Percentiles rank a stretch among this genome's conserved stretches.
phyloP scores from a whole-genome alignment of 2,888 invertebrate genomes.

The Leucophenga montana region DNA sequence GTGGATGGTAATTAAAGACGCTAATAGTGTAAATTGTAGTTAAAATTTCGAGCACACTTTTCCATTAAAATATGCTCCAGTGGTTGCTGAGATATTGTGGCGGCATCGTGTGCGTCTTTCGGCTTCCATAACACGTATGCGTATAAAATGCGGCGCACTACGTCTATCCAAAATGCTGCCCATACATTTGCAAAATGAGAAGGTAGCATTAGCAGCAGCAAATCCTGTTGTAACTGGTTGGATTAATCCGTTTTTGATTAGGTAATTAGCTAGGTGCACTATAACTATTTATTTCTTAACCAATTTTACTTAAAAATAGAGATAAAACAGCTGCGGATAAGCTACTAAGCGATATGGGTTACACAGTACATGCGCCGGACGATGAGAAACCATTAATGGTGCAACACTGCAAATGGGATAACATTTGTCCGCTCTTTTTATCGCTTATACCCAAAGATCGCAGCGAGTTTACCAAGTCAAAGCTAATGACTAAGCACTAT shows the following conservation, averaged over 20 bases:
- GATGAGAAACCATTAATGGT: slow-evolving; percentile 55
- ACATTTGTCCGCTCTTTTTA: slow-evolving; percentile 75
- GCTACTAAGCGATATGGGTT: slow-evolving; percentile 55
- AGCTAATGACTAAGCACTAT: slow-evolving; percentile 75
- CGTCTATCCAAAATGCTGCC: slow-evolving; percentile 81
- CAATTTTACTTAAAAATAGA: slow-evolving; percentile 37
- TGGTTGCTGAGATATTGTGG: slow-evolving; percentile 80
- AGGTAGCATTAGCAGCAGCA: slow-evolving; percentile 76
- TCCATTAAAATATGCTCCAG: slow-evolving; percentile 54
- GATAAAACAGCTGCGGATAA: slow-evolving; percentile 57
- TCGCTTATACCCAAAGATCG: slow-evolving; percentile 76
- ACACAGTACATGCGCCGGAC: slow-evolving; percentile 54
- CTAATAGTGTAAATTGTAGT: too few relatives aligned
- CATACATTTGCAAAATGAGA: slow-evolving; percentile 81
- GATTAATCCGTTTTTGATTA: slow-evolving; percentile 84
- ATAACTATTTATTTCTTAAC: neutral
- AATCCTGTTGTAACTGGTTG: slow-evolving; percentile 81
- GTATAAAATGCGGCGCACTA: slow-evolving; percentile 83
- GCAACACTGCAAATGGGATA: slow-evolving; percentile 71
- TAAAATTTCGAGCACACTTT: neutral
- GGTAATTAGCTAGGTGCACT: slow-evolving; percentile 69
- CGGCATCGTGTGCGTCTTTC: slow-evolving; percentile 80
- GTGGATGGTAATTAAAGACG: slow-evolving; percentile 57
- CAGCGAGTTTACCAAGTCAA: slow-evolving; percentile 75
- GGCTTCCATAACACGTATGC: slow-evolving; percentile 83